Evolutionary conservation across 2,888 invertebrate genomes (phyloP), one percentile per base, ranked within the genome.

Genomic region (Tachina grossa): DNA sequence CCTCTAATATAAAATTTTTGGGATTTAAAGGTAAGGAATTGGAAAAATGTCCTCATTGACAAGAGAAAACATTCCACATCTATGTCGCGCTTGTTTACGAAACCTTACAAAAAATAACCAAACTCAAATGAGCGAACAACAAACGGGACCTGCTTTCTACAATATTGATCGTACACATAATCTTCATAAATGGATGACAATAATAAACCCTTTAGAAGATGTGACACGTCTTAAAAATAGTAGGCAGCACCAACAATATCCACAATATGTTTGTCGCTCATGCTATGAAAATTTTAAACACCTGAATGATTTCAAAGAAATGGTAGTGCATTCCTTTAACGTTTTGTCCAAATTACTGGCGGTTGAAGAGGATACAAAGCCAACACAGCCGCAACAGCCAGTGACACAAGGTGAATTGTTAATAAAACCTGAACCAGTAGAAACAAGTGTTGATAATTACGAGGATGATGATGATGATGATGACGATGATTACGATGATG

Each of bases 1-100:
- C 45, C n/a, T 79, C 47, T 22, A 65, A 69, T 41, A 71, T 31
- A 79, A 71, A 8, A 71, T 63, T 49, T 39, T 43, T 31, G 6
- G 13, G 22, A 77, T 41, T 68, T 31, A 45, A 63, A 16, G 43
- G 16, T 19, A 49, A 53, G 53, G 66, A 66, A 59, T 49, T 68
- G 47, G 22, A 57, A 72, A 31, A 71, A 79, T 79, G 79, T 79
- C 79, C 39, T 61, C 80, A 11, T 43, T 87, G 41, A 78, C 68
- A 31, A n/a, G 39, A 11, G 83, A 83, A 71, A 87, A 72, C 59
- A 75, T 85, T 39, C 85, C 85, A 71, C 83, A 83, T 45, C 69
- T 83, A 49, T 87, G 87, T 55, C 79, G 87, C n/a, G 85, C 87
- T 41, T 87, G 87, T 61, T 51, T 87, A 63, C 63, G 77, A n/a